Conservation (phyloP, 2,797 vertebrate genomes). For the Phalloptychus januarius region DNA sequence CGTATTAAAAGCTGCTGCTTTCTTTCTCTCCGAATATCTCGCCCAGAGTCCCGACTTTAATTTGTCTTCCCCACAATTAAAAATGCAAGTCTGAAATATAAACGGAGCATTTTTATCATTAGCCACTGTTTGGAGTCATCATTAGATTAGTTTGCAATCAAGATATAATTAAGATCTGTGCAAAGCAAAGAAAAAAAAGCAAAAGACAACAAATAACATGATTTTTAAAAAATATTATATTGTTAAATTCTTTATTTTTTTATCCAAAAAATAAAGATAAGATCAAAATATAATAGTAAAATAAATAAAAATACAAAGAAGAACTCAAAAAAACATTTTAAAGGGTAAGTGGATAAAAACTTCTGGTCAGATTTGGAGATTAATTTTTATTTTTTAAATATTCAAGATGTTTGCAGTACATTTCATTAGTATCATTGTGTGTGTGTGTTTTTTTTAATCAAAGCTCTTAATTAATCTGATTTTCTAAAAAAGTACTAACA, state of each 20-base stretch:
- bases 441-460: not conserved
- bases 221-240: no score
- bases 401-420: not conserved
- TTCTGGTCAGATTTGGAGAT: not conserved
- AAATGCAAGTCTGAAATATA: conserved; percentile 4
- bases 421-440: not conserved
- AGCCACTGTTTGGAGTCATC: no score
- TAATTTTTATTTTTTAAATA: not conserved
- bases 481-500: not conserved
- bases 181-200: conserved; percentile 54
- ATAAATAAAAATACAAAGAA: no score
- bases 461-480: not conserved
- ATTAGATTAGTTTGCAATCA: conserved; percentile 62
- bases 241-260: no score
- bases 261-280: no score
- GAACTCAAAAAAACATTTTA: not conserved
- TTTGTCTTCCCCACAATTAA: conserved; percentile 32
- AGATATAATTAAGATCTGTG: conserved; percentile 62
- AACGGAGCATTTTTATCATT: conserved; percentile 24
- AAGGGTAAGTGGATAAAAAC: not conserved
- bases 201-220: conserved; percentile 32
- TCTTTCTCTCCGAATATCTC: conserved; percentile 7
- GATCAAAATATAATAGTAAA: no score
- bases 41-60: conserved; percentile 17
- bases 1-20: conserved; percentile 24